Percentiles rank a stretch among this genome's conserved stretches.
Conservation (phyloP, 1,140 invertebrate genomes). For the Drosophila nigrodunni region DNA sequence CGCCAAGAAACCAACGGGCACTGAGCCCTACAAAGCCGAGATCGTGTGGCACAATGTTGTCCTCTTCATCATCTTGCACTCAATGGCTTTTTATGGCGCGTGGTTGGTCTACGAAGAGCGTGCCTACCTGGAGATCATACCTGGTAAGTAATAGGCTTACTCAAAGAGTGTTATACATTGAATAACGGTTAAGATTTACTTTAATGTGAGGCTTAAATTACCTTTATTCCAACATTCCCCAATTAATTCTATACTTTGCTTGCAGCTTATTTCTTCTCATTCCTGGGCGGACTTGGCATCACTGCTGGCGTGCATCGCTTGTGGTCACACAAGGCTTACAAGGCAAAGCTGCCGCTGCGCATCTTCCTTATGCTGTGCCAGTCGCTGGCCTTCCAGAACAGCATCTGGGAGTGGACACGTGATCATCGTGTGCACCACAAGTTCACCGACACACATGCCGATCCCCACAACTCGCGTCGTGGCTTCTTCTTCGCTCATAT, state of each 20-base stretch:
- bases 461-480: conserved; percentile 88
- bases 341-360: conserved; percentile 90
- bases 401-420: conserved; percentile 86
- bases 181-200: too few species aligned
- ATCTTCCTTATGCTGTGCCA: conserved; percentile 86
- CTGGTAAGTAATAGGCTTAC: conserved; percentile 85
- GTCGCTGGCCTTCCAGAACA: conserved; percentile 86
- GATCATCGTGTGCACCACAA: conserved; percentile 89
- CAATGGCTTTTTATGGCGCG: conserved; percentile 88
- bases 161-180: too few species aligned
- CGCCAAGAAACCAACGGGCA: conserved; percentile 25
- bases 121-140: conserved; percentile 87
- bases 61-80: conserved; percentile 88
- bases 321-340: conserved; percentile 93
- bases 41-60: conserved; percentile 92
- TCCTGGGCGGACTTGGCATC: conserved; percentile 87
- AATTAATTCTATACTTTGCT: neutral
- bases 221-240: too few species aligned
- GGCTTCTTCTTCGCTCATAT: conserved; percentile 89
- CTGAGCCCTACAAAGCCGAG: conserved; percentile 74
- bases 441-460: conserved; percentile 88
- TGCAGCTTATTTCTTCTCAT: conserved; percentile 61
- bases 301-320: conserved; percentile 94
- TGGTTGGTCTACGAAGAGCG: conserved; percentile 88
- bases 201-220: too few species aligned